Base-by-base conservation (phyloP, 1,140 invertebrate genomes). In the Proctacanthus coquilletti region DNA sequence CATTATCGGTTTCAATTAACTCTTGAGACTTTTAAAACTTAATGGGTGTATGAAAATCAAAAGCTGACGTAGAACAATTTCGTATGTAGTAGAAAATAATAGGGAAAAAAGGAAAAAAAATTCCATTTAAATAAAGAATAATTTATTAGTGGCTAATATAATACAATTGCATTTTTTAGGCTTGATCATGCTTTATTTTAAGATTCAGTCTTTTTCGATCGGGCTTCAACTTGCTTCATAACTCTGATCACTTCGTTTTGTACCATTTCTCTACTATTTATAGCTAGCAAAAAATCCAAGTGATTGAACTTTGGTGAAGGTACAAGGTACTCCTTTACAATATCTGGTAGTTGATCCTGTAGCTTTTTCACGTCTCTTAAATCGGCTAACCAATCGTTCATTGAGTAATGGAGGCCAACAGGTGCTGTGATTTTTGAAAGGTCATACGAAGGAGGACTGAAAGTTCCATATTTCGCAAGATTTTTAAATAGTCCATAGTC, bases 401-500 rank as follows among this genome's bases (percentile, higher is more conserved):
- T 53, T 30, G 70, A 70, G 43, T 65, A 75, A 44, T 72, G 72
- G 6, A 79, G 42, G 1, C 65, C 66, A 2, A 72, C 57, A 2
- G 72, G 76, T 8, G 66, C 54, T 3, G 46, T 63, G 8, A 77
- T 62, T 14, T 62, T 66, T 17, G 57, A 50, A 1, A 75, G 39
- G 18, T 60, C 39, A 47, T 79, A 80, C 18, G 56, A 56, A 3
- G 75, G 76, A 18, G 75, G 74, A 25, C 44, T 50, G 5, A 46
- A 31, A 34, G 61, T 52, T 4, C 57, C 57, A 40, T 64, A 64
- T 14, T 21, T 33, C 15, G 36, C 36, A 9, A 51, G 13, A 42
- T 64, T 64, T n/a, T n/a, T n/a, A 18, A 52, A 47, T 5, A 9
- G 3, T 1, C 60, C 60, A 15, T 54, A 52, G 47, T 64, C 57